phyloP scores from a whole-genome alignment of 2,888 invertebrate species.

The Mongoloraphidia duomilia region DNA sequence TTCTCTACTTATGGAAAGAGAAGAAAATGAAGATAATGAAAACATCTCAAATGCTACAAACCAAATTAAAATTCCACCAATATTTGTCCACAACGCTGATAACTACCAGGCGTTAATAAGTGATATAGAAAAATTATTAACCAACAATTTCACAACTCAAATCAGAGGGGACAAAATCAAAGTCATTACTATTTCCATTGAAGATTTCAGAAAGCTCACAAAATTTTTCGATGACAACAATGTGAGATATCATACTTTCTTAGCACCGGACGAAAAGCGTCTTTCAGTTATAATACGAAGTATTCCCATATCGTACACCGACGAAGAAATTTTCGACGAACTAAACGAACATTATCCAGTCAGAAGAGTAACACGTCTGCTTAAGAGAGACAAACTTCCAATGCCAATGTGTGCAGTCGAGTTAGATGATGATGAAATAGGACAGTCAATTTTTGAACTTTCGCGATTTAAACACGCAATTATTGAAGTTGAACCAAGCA shows the following conservation, averaged over 20 bases:
- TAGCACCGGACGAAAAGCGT: background rate
- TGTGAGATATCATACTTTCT: conserved; percentile 3
- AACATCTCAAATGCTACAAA: too few species aligned
- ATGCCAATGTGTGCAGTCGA: conserved; percentile 3
- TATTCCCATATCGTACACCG: conserved; percentile 1
- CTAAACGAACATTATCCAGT: conserved; percentile 2
- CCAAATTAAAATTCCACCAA: conserved; percentile 5
- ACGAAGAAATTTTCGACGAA: background rate
- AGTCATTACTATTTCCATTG: conserved; percentile 1
- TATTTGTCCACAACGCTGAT: conserved; percentile 1
- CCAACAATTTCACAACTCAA: conserved; percentile 2
- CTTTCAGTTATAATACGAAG: conserved; percentile 2
- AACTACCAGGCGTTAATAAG: background rate
- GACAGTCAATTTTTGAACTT: conserved; percentile 2
- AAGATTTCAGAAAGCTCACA: conserved; percentile 3
- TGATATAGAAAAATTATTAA: background rate
- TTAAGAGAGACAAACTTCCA: conserved; percentile 3
- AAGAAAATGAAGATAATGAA: too few species aligned
- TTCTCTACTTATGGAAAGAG: too few species aligned
- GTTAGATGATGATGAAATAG: background rate
- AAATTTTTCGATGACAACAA: conserved; percentile 3
- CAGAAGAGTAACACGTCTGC: background rate
- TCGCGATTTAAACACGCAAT: background rate
- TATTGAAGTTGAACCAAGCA: background rate
- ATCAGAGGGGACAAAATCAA: background rate